Base-by-base conservation (phyloP, 2,888 invertebrate species). In the Buathra laborator region DNA sequence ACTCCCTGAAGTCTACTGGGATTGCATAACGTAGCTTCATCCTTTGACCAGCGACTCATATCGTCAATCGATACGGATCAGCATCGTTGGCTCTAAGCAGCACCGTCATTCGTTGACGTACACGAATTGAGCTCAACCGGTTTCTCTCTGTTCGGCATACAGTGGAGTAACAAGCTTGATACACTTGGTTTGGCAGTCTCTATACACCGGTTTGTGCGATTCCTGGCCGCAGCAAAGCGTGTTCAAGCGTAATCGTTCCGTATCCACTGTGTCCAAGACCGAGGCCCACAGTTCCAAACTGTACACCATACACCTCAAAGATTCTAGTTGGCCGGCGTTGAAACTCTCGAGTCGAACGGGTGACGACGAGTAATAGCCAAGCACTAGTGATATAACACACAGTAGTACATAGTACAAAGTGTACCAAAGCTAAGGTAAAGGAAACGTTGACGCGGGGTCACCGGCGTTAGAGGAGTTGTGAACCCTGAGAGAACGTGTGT, bases 221-320 rank as follows among this genome's bases (percentile, higher is more conserved):
- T 10, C 16, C 24, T 46, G 32, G 59, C 29, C 43, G 59, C 46
- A 29, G 74, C 66, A 70, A 75, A 68, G 71, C 59, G 79, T 59
- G 67, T 79, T 72, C 71, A 82, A 82, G 75, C 75, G 81, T 85
- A 80, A 85, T 77, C 70, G 43, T 37, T 37, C 72, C 76, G 72
- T 79, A 83, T 85, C 62, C 71, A 85, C 67, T 70, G 48, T 71
- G 70, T 19, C 19, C 48, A 19, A 66, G 81, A 70, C 14, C 51
- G 78, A 46, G 46, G 62, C 74, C 32, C 10, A 19, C 68, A 7
- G 44, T 59, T 62, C n/a, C 6, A 24, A 37, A 29, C 62, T 62
- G 32, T 32, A 32, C 19, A 62, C 29, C 56, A 82, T 24, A 24
- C 19, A 53, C 80, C 83, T 83, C 83, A 80, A 83, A 85, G 85